Percentiles rank a stretch among this genome's conserved stretches.
phyloP scores from a whole-genome alignment of 2,888 invertebrate genomes.

The Nudaria mundana region DNA sequence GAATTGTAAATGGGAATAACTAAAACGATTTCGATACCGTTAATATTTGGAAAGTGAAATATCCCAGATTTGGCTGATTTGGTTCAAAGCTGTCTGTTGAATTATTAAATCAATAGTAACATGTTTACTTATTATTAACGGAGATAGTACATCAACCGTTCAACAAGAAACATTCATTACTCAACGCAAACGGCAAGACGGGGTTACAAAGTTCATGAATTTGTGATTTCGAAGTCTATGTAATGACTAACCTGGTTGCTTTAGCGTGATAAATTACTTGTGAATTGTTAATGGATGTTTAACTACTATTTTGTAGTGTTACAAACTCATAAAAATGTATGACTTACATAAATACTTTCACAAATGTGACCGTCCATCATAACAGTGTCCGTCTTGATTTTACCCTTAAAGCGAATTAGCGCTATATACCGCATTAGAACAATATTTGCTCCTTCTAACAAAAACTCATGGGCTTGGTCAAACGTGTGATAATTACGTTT shows the following conservation, averaged over 20 bases:
- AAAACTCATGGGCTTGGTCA: conserved; percentile 67
- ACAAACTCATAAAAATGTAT: no score
- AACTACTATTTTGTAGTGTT: no score
- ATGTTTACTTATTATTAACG: conserved; percentile 11
- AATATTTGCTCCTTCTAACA: conserved; percentile 84
- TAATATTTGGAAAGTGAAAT: conserved; percentile 2
- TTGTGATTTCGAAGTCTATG: conserved; percentile 13
- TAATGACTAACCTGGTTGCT: conserved; percentile 17
- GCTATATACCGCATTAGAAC: conserved; percentile 82
- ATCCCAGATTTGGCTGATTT: conserved; percentile 7
- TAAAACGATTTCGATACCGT: conserved; percentile 1
- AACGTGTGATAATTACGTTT: conserved; percentile 77
- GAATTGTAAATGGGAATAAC: neutral
- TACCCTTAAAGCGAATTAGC: conserved; percentile 74
- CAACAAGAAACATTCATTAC: conserved; percentile 31
- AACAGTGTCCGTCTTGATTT: conserved; percentile 77
- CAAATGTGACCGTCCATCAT: conserved; percentile 82
- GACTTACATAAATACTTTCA: conserved; percentile 83
- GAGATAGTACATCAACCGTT: conserved; percentile 15
- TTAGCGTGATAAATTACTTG: conserved; percentile 1
- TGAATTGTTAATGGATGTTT: conserved; percentile 4
- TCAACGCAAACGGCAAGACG: conserved; percentile 16
- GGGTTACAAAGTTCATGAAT: conserved; percentile 21
- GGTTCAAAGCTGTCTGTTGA: conserved; percentile 2
- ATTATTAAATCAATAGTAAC: conserved; percentile 12